phyloP scores from a whole-genome alignment of 1,140 invertebrate genomes.

The Alviniconcha marisindica region DNA sequence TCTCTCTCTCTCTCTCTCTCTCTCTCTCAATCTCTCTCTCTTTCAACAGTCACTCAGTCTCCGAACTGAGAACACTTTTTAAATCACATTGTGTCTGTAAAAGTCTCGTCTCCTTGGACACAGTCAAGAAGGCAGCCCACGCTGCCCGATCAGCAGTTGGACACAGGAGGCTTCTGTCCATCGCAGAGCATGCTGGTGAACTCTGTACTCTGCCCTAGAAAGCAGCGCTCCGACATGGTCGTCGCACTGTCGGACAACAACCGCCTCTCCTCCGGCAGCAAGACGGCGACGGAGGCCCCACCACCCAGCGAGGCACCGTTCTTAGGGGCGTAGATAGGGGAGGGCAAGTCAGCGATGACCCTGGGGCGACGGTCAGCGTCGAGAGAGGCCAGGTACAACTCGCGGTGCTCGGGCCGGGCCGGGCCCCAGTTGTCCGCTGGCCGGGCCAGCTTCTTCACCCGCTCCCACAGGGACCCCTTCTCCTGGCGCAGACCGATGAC shows the following conservation, averaged over 20 bases:
- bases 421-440: slow-evolving; percentile 60
- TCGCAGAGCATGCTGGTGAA: slow-evolving; percentile 9
- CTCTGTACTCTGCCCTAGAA: background rate
- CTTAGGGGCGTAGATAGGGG: slow-evolving; percentile 24
- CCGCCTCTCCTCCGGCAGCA: slow-evolving; percentile 9
- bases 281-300: background rate
- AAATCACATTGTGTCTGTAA: background rate
- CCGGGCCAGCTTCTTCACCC: slow-evolving; percentile 51
- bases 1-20: no score
- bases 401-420: slow-evolving; percentile 48
- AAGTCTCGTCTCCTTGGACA: background rate
- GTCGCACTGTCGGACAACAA: slow-evolving; percentile 19
- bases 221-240: background rate
- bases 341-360: background rate
- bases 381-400: slow-evolving; percentile 42
- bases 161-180: slow-evolving; percentile 7
- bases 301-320: background rate
- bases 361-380: background rate
- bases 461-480: slow-evolving; percentile 45
- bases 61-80: background rate
- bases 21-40: background rate
- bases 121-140: background rate
- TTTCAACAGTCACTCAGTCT: background rate
- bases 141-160: background rate
- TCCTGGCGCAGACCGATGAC: slow-evolving; percentile 46